Conservation (phyloP, 2,797 vertebrate species). For the Clangula hyemalis region DNA sequence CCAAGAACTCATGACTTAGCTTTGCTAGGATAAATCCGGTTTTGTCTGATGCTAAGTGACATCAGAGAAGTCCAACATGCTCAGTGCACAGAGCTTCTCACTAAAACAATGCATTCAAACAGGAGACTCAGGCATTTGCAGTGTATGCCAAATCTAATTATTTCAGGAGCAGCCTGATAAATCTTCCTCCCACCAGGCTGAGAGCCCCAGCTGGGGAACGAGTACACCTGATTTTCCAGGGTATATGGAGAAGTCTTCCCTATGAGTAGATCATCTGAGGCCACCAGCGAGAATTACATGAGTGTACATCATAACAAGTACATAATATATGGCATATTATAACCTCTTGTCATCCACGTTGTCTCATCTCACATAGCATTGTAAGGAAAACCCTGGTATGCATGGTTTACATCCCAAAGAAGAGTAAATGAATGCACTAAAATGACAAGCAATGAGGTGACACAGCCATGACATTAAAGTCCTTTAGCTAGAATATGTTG, state of each 20-base stretch:
- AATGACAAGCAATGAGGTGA: not conserved
- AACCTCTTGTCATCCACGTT: not conserved
- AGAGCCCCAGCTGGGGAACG: not conserved
- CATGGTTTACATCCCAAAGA: not conserved
- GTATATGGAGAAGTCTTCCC: not conserved
- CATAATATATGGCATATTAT: not conserved
- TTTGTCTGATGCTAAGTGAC: not conserved
- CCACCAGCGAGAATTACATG: not conserved
- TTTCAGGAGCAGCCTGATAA: not conserved
- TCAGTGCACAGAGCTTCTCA: not conserved
- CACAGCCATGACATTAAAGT: not conserved
- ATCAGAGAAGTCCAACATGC: not conserved
- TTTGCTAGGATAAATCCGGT: not conserved
- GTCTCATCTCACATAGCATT: not conserved
- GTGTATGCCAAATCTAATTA: not conserved
- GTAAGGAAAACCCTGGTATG: not conserved
- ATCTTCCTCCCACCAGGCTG: not conserved
- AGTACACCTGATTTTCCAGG: not conserved
- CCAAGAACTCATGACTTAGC: not conserved
- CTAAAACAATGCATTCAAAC: not conserved
- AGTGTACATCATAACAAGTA: not conserved
- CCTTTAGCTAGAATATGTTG: not conserved
- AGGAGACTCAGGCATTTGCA: not conserved
- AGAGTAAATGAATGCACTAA: not conserved
- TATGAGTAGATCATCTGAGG: not conserved